Evolutionary conservation across 2,797 vertebrate species (phyloP), one percentile per base, ranked within the genome.

Genomic region (Protonibea diacanthus): DNA sequence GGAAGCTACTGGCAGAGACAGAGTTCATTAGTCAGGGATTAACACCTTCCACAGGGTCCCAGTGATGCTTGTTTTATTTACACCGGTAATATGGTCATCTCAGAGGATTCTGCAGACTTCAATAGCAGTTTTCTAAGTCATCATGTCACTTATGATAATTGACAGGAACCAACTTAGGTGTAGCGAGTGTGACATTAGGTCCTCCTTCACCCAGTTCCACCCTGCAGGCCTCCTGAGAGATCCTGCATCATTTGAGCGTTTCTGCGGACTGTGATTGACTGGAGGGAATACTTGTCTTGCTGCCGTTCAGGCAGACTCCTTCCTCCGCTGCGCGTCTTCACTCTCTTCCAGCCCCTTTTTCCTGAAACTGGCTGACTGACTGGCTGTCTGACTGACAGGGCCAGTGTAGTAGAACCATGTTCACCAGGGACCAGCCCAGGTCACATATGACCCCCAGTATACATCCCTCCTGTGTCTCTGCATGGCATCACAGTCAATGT

Each of bases 11-110:
- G 86, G 88, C 93, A 88, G 88, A 80, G 73, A 71, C 78, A 73
- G 91, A 94, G 90, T 93, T 95, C 90, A 95, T 95, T 95, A 95
- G 94, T 94, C 87, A 85, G 90, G 93, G 93, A 95, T 95, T 95
- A 95, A 90, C 92, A 91, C 92, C 91, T 91, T 88, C 88, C 83
- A 66, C 74, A 66, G 73, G 86, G 78, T 78, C 84, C 88, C 87
- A 83, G 75, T 85, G 88, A 88, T 83, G 90, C 92, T 90, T 81
- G 87, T 90, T 93, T 91, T 91, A 91, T 92, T 92, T 89, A 89
- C 85, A 88, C 86, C 86, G 5, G 69, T 87, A 86, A 83, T 83
- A 74, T 60, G 78, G 88, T 76, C 88, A 82, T 87, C 79, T 83
- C 77, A n/a, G 56, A 83, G 80, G 64, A 70, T 60, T 45, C 75